These are phyloP conservation scores for Lordiphosa collinella DNA, from an alignment of 1,140 invertebrate genomes.

Conservation along the genomic window DNA sequence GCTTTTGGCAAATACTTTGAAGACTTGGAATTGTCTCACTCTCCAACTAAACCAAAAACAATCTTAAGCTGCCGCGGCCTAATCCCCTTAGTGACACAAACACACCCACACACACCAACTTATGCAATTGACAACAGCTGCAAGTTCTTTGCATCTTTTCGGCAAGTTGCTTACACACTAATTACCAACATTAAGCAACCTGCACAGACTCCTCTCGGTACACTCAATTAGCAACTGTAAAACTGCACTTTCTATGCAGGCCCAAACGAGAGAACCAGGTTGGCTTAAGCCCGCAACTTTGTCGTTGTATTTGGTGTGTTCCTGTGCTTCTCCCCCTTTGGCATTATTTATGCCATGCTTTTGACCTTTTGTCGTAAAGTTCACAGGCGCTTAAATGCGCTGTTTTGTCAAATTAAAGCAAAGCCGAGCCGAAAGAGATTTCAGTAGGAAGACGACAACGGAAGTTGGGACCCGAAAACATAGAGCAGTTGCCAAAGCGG, in stretches of 20 bases:
- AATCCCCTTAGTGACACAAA: no score
- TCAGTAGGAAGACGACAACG: conserved; percentile 25
- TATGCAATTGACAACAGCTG: no score
- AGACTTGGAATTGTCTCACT: no score
- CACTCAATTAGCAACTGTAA: conserved; percentile 72
- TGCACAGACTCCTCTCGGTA: conserved; percentile 51
- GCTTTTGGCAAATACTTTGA: no score
- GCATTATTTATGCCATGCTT: conserved; percentile 51
- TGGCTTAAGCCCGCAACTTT: conserved; percentile 26
- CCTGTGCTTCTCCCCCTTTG: background rate
- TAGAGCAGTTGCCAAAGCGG: conserved; percentile 39
- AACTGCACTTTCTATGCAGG: conserved; percentile 53
- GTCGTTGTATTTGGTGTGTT: conserved; percentile 10
- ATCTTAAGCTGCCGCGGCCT: no score
- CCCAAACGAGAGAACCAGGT: conserved; percentile 8
- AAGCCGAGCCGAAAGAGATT: conserved; percentile 22
- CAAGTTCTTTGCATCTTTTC: conserved; percentile 24
- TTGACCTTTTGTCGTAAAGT: conserved; percentile 55
- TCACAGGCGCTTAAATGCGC: conserved; percentile 39
- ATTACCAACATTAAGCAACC: conserved; percentile 70
- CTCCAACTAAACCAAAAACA: no score
- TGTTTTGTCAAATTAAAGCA: conserved; percentile 68
- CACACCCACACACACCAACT: no score
- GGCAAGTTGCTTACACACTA: conserved; percentile 49
- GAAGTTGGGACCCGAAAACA: conserved; percentile 39